A percentile compares a stretch with the other conserved stretches of the same genome.
phyloP scores from a whole-genome alignment of 2,888 invertebrate genomes.

The Amblyjoppa fuscipennis region DNA sequence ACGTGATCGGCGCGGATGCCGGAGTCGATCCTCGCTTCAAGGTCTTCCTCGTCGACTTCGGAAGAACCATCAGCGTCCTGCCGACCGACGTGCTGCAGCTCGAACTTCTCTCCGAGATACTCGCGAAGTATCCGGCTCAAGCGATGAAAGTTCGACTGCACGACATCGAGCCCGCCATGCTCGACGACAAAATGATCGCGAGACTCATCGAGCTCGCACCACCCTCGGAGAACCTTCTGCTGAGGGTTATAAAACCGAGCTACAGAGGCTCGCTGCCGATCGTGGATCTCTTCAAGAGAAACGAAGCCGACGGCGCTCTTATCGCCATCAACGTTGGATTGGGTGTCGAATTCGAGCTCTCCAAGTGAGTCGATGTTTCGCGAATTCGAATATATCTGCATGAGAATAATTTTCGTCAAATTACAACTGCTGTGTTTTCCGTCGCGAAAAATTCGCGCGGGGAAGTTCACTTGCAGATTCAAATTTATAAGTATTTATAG shows the following conservation, averaged over 20 bases:
- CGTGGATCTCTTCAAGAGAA: conserved; percentile 90
- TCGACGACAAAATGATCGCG: conserved; percentile 82
- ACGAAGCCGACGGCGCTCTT: conserved; percentile 88
- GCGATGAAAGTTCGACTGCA: conserved; percentile 87
- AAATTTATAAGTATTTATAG: too few species aligned
- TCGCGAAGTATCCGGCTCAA: conserved; percentile 85
- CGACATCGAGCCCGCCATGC: conserved; percentile 86
- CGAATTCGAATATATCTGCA: background rate
- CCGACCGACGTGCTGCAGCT: conserved; percentile 84
- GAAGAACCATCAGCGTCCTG: conserved; percentile 84
- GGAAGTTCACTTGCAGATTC: too few species aligned
- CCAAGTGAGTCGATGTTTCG: conserved; percentile 82
- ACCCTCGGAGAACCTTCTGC: conserved; percentile 87
- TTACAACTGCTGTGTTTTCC: too few species aligned
- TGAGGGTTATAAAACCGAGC: conserved; percentile 83
- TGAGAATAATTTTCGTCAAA: too few species aligned
- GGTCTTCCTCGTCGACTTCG: conserved; percentile 87
- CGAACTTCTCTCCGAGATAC: conserved; percentile 83
- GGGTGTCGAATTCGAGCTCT: conserved; percentile 87
- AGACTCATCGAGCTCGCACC: conserved; percentile 85
- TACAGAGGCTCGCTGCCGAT: conserved; percentile 81
- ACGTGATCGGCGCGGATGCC: conserved; percentile 78
- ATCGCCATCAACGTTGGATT: conserved; percentile 91
- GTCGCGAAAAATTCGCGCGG: too few species aligned
- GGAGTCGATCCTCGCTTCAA: conserved; percentile 78